Conservation (phyloP, 1,140 invertebrate species). For the Cardiocondyla obscurior region DNA sequence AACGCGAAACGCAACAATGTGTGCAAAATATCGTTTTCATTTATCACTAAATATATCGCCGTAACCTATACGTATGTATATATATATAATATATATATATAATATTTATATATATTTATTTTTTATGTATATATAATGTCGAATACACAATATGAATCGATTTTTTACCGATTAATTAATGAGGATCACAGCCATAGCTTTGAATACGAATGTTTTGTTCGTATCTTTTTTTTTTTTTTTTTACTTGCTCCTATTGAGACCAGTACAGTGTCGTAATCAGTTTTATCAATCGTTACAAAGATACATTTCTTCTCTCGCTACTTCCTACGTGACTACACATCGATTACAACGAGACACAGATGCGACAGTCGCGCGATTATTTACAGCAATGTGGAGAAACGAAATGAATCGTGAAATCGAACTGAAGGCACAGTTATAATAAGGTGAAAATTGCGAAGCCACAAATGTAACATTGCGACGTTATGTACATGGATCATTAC, state of each 20-base stretch:
- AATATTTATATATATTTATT: constrained; percentile 74
- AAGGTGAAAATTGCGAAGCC: neutral
- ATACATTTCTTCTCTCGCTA: constrained; percentile 68
- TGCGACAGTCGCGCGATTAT: constrained; percentile 23
- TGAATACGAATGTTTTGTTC: constrained; percentile 83
- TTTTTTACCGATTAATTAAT: constrained; percentile 80
- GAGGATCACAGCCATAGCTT: constrained; percentile 84
- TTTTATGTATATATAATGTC: constrained; percentile 74
- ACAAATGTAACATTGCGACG: neutral
- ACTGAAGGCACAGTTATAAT: neutral
- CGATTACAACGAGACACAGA: constrained; percentile 58
- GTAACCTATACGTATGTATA: constrained; percentile 63
- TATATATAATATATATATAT: constrained; percentile 71
- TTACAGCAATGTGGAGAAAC: neutral
- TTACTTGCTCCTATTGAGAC: constrained; percentile 62
- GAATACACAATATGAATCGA: constrained; percentile 80
- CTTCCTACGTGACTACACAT: constrained; percentile 69
- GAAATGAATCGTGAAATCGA: neutral
- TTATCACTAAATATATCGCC: constrained; percentile 61
- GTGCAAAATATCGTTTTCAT: constrained; percentile 66
- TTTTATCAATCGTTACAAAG: constrained; percentile 78
- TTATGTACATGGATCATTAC: neutral
- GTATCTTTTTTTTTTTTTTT: constrained; percentile 72
- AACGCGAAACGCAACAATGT: constrained; percentile 53
- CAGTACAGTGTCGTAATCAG: constrained; percentile 75